Evolutionary conservation across 30 jellyfish, hydroid and myxozoan genomes (phyloP), one percentile per base, ranked within the genome.

Genomic region (Cassiopea xamachana): DNA sequence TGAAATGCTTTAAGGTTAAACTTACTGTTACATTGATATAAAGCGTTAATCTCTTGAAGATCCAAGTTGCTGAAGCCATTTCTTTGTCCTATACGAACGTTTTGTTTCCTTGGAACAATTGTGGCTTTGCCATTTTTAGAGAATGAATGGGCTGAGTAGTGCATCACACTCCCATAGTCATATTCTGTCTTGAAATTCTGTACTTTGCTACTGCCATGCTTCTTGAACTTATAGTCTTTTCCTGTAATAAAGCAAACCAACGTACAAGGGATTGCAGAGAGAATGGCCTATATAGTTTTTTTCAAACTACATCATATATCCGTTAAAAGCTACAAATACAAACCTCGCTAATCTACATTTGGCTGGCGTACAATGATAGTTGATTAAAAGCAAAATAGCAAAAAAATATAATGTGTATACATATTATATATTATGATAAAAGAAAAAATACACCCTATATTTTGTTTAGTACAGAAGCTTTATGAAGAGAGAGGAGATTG

Each of bases 1-100:
- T 27, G 39, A 27, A 27, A 27, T 27, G 39, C 39, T 27, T 0
- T 0, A 55, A 55, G 12, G 5, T 19, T 9, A 27, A 7, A 77
- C 93, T 75, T 27, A 86, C 93, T 62, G 75, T 46, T 60, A 71
- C 93, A 86, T 27, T 86, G 93, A 48, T 86, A 86, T 0, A 86
- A 58, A 5, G 80, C 87, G 67, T 86, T 86, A 73, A 86, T 48
- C 44, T 86, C 88, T 6, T 48, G 76, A 16, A n/a, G 2, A 75
- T 86, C 93, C 10, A 59, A 43, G 61, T 46, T 27, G 14, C 86
- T 59, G 83, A 77, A 77, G 46, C 88, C 93, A 14, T n/a, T 49
- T 46, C 93, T 76, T 47, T 86, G 93, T 12, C 93, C 93, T 51
- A 86, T 43, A 3, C 0, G 1, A 15, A 62, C 17, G 46, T 64